Conservation (phyloP, 2,888 invertebrate genomes). For the Toxonevra muliebris region DNA sequence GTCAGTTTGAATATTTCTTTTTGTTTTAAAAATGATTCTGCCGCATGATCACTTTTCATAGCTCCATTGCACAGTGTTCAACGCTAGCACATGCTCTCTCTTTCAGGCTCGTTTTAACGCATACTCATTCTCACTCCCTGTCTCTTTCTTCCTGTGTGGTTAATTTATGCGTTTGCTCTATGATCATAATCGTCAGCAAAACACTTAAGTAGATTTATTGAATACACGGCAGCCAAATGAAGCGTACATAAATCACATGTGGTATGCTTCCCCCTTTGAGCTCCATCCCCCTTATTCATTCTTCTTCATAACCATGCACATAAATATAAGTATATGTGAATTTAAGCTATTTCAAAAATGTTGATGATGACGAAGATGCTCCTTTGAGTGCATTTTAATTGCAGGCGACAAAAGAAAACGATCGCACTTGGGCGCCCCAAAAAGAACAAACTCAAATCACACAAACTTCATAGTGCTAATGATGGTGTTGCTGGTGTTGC, state of each 20-base stretch:
- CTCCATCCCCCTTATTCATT: background rate
- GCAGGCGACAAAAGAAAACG: slow-evolving; percentile 42
- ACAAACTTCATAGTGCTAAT: background rate
- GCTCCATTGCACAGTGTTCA: background rate
- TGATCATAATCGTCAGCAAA: slow-evolving; percentile 25
- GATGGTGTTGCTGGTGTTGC: background rate
- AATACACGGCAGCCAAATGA: slow-evolving; percentile 31
- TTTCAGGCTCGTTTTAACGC: slow-evolving; percentile 23
- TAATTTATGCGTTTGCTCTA: slow-evolving; percentile 3
- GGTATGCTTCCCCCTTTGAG: background rate
- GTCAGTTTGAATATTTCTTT: slow-evolving; percentile 16
- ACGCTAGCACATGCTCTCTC: slow-evolving; percentile 5
- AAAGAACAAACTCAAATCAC: slow-evolving; percentile 18
- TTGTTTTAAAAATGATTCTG: background rate
- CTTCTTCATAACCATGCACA: background rate
- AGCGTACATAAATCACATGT: slow-evolving; percentile 27
- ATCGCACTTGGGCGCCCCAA: slow-evolving; percentile 23
- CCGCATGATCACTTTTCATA: background rate
- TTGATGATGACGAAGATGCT: background rate
- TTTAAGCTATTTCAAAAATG: slow-evolving; percentile 2
- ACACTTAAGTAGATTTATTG: slow-evolving; percentile 47
- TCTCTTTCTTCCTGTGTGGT: background rate
- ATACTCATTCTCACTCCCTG: slow-evolving; percentile 1
- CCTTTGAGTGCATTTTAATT: slow-evolving; percentile 36
- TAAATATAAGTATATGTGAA: slow-evolving; percentile 6